A percentile compares a stretch with the other conserved stretches of the same genome.
These are phyloP conservation scores for Ceratina japonica DNA, from an alignment of 1,140 invertebrate species.

Conservation along the genomic window DNA sequence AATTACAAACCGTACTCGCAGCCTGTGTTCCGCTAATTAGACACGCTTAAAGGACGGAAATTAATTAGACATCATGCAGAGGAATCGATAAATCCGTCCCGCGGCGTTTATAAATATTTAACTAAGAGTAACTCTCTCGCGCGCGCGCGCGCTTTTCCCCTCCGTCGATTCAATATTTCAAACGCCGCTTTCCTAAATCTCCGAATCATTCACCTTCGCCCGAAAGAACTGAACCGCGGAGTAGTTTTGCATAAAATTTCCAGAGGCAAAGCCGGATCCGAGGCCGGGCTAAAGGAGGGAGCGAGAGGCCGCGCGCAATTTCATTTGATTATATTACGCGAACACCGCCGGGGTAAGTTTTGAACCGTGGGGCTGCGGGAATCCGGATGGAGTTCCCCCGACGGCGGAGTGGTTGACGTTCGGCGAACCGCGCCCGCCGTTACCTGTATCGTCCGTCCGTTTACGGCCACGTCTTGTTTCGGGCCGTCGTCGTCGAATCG, in stretches of 20 bases:
- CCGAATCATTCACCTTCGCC: neutral
- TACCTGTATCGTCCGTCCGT: conserved; percentile 1
- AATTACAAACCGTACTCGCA: neutral
- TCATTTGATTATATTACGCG: conserved; percentile 37
- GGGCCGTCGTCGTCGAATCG: conserved; percentile 59
- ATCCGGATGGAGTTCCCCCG: neutral
- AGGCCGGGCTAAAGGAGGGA: neutral
- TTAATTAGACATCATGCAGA: neutral
- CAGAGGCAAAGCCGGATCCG: neutral
- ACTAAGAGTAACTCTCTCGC: too few relatives aligned
- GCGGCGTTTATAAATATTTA: too few relatives aligned
- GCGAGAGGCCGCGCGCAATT: conserved; percentile 4
- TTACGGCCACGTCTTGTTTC: neutral
- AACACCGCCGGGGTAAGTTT: neutral
- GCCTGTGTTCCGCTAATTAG: neutral
- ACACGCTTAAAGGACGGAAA: too few relatives aligned
- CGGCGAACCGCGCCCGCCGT: neutral
- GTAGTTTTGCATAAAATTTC: neutral
- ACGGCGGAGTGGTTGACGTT: conserved; percentile 26
- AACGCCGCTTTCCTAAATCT: neutral
- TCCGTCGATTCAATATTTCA: neutral
- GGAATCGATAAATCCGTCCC: neutral
- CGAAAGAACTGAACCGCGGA: neutral
- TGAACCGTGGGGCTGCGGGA: neutral
- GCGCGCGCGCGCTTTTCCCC: too few relatives aligned